Evolutionary conservation across 2,888 invertebrate genomes (phyloP).

Genomic region (Hypomecis punctinalis): DNA sequence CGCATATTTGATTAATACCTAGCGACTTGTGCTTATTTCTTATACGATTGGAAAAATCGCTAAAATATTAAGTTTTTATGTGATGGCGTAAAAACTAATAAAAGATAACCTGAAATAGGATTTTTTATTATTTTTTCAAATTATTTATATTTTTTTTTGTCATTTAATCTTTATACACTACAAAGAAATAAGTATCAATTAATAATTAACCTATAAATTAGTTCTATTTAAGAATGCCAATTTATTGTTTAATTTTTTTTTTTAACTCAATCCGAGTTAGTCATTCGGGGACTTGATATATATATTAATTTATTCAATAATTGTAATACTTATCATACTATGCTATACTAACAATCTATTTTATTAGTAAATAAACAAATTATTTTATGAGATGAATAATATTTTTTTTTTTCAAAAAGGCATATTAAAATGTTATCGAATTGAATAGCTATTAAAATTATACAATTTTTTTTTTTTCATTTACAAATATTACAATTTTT

Average conservation of each 20-base stretch:
- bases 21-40: conserved; percentile 2
- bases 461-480: background rate
- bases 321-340: conserved; percentile 33
- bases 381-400: conserved; percentile 26
- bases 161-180: conserved; percentile 62
- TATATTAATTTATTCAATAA: conserved; percentile 40
- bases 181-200: conserved; percentile 57
- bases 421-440: no score
- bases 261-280: conserved; percentile 37
- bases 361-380: conserved; percentile 44
- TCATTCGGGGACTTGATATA: conserved; percentile 33
- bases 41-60: background rate
- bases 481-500: conserved; percentile 6
- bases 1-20: background rate
- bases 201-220: conserved; percentile 38
- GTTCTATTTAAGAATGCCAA: conserved; percentile 38
- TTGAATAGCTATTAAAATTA: background rate
- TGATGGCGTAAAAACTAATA: conserved; percentile 7
- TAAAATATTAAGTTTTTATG: conserved; percentile 7
- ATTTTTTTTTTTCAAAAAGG: background rate
- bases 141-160: conserved; percentile 66
- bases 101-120: conserved; percentile 41
- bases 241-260: conserved; percentile 29
- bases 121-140: conserved; percentile 13
- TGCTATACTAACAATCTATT: conserved; percentile 25